Conservation (phyloP, 2,888 invertebrate species). For the Hyposoter dolosus region DNA sequence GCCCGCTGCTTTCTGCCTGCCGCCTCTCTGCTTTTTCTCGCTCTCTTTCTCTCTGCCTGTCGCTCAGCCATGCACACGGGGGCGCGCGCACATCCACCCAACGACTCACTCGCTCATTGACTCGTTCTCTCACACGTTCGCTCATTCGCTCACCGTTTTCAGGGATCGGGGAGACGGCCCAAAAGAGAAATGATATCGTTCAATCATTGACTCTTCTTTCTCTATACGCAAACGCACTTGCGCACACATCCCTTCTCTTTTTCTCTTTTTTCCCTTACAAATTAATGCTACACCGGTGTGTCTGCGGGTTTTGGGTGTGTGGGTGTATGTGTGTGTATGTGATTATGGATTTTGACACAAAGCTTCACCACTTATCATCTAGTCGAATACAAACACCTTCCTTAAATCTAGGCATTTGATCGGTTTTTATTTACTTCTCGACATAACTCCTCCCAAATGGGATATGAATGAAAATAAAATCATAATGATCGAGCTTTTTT, state of each 20-base stretch:
- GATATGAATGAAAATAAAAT: constrained; percentile 18
- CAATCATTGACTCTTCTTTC: constrained; percentile 6
- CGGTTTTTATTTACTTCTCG: background rate
- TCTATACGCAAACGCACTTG: constrained; percentile 24
- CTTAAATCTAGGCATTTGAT: constrained; percentile 26
- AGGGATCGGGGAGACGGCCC: background rate
- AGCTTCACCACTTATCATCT: constrained; percentile 26
- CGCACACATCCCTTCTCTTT: constrained; percentile 10
- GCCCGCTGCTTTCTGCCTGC: background rate
- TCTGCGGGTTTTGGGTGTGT: background rate
- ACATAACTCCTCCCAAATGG: constrained; percentile 24
- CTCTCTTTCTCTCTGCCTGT: background rate
- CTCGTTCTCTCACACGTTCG: background rate
- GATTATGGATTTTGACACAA: constrained; percentile 16
- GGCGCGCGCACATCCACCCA: background rate
- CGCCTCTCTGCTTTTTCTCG: background rate
- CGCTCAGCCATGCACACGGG: background rate
- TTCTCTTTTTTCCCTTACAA: background rate
- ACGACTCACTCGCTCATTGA: background rate
- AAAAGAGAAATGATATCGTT: constrained; percentile 37
- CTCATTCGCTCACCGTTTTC: background rate
- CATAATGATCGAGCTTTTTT: background rate
- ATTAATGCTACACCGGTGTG: constrained; percentile 11
- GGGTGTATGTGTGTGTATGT: no score
- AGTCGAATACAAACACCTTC: constrained; percentile 20